Percentiles rank a stretch among this genome's conserved stretches.
phyloP scores from a whole-genome alignment of 1,140 invertebrate genomes.

The fruit fly (Drosophila melanogaster) region Release_6_plus_ISO1_MT NT_033777.3:22286501-22287000 shows the following conservation, averaged over 20 bases:
- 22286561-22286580: conserved; percentile 47
- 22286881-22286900: conserved; percentile 58
- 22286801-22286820: conserved; percentile 74
- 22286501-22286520: conserved; percentile 22
- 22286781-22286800: conserved; percentile 56
- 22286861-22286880: conserved; percentile 53
- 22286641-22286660: conserved; percentile 75
- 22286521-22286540: background rate
- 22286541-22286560: conserved; percentile 10
- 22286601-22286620: conserved; percentile 25
- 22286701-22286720: conserved; percentile 78
- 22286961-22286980: conserved; percentile 20
- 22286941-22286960: conserved; percentile 32
- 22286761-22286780: conserved; percentile 55
- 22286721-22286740: conserved; percentile 30
- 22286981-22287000: conserved; percentile 31
- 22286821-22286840: conserved; percentile 57
- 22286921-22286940: conserved; percentile 18
- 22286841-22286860: conserved; percentile 72
- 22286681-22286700: conserved; percentile 83
- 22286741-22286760: conserved; percentile 16
- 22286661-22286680: conserved; percentile 61
- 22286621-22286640: conserved; percentile 17
- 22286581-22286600: conserved; percentile 68
- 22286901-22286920: conserved; percentile 53